phyloP scores from a whole-genome alignment of 2,888 invertebrate species.

The Eutolmus rufibarbis region DNA sequence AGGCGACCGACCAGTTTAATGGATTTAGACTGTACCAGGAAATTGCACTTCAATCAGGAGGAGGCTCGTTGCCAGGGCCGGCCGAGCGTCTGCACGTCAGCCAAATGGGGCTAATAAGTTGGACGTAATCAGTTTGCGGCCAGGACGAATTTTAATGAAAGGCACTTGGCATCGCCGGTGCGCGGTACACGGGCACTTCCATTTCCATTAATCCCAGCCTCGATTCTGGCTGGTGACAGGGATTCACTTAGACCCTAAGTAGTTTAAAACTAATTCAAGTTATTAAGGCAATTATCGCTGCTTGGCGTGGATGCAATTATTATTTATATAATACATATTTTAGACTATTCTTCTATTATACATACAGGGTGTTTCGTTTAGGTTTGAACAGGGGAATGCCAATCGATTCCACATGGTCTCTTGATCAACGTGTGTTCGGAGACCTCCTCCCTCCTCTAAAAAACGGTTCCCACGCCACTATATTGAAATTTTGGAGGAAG shows the following conservation, averaged over 20 bases:
- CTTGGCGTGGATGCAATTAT: neutral
- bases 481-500: too few relatives aligned
- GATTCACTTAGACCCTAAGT: neutral
- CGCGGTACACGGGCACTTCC: neutral
- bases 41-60: slow-evolving; percentile 24
- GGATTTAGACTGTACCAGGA: slow-evolving; percentile 25
- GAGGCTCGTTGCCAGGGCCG: neutral
- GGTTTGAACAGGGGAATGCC: too few relatives aligned
- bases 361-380: too few relatives aligned
- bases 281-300: neutral
- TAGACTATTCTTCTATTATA: neutral
- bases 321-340: neutral
- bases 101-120: neutral
- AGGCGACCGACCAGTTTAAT: slow-evolving; percentile 18
- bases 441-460: too few relatives aligned
- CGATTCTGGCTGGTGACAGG: neutral
- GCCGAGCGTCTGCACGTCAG: neutral
- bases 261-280: neutral
- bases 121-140: neutral
- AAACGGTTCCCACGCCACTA: too few relatives aligned
- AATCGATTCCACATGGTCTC: too few relatives aligned
- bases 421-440: too few relatives aligned
- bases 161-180: neutral
- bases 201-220: neutral
- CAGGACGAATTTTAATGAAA: neutral